phyloP scores from a whole-genome alignment of 2,888 invertebrate genomes.

The Panzeria rudis region DNA sequence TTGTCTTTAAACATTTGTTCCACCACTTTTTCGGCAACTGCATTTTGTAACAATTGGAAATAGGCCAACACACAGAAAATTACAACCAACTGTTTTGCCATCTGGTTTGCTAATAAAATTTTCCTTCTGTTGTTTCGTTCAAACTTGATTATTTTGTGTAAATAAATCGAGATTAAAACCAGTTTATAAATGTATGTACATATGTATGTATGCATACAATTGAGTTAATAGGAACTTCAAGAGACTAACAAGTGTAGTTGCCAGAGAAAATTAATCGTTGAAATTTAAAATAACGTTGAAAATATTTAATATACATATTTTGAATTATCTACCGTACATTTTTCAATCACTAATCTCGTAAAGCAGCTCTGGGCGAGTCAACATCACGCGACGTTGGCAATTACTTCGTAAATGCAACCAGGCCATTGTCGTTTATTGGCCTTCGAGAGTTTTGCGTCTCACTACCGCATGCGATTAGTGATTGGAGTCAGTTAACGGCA shows the following conservation, averaged over 20 bases:
- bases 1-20: constrained; percentile 68
- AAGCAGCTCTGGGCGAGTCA: too few species aligned
- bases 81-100: constrained; percentile 51
- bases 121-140: neutral
- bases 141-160: neutral
- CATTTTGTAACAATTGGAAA: neutral
- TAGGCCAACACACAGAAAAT: constrained; percentile 29
- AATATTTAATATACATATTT: too few species aligned
- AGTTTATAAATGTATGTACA: neutral
- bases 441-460: too few species aligned
- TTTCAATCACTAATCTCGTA: too few species aligned
- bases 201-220: neutral
- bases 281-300: neutral
- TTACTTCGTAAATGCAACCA: too few species aligned
- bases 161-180: neutral
- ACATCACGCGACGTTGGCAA: neutral
- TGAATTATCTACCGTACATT: too few species aligned
- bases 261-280: neutral
- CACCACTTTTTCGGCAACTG: constrained; percentile 45
- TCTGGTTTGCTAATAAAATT: constrained; percentile 51
- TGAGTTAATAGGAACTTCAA: neutral
- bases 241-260: neutral
- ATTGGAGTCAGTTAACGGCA: too few species aligned
- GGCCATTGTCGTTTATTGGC: too few species aligned
- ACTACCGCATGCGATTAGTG: too few species aligned